phyloP scores from a whole-genome alignment of 2,113 vertebrate genomes.

The Pyrgilauda ruficollis region DNA sequence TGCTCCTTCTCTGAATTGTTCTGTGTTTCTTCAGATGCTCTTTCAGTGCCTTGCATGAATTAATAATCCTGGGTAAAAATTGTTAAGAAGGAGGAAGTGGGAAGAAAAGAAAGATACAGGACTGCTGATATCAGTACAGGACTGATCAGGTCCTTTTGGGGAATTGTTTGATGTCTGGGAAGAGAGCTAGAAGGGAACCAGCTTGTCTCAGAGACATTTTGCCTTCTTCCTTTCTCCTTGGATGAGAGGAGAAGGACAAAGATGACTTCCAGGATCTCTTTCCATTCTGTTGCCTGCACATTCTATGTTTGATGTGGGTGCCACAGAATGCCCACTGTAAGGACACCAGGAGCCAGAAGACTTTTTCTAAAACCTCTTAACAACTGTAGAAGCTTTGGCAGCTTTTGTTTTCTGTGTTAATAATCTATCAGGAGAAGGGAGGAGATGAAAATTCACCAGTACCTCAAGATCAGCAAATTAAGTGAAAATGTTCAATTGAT shows the following conservation, averaged over 20 bases:
- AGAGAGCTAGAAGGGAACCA: not conserved
- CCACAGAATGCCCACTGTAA: not conserved
- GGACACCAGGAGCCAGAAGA: not conserved
- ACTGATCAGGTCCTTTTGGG: not conserved
- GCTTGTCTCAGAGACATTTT: not conserved
- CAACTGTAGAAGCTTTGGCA: not conserved
- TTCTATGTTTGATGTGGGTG: not conserved
- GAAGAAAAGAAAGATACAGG: not conserved
- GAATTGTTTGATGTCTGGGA: not conserved
- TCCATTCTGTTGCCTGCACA: not conserved
- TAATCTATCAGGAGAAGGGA: not conserved
- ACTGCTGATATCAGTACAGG: not conserved
- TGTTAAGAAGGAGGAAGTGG: not conserved
- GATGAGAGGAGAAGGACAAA: not conserved
- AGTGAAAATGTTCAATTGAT: not conserved
- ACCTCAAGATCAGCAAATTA: not conserved
- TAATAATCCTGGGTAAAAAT: not conserved
- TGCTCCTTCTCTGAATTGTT: not conserved
- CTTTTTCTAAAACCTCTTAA: not conserved
- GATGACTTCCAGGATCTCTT: not conserved
- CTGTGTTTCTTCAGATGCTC: not conserved
- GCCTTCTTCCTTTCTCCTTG: not conserved
- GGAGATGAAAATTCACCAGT: not conserved
- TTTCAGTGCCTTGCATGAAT: not conserved
- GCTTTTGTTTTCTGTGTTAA: not conserved